These are phyloP conservation scores for Cacatua alba DNA, from an alignment of 2,113 vertebrate species.

Conservation along the genomic window DNA sequence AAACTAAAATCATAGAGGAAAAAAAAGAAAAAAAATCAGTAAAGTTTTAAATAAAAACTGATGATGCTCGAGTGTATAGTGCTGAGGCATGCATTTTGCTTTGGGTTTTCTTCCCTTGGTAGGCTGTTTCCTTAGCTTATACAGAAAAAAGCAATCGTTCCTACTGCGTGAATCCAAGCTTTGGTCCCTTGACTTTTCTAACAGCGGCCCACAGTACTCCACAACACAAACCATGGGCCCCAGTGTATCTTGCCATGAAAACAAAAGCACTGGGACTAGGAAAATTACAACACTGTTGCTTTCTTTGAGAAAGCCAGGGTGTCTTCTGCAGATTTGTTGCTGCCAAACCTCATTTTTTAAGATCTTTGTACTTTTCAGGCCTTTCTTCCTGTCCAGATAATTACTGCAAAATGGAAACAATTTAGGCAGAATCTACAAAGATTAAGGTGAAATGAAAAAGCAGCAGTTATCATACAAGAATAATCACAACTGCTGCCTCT, in stretches of 20 bases:
- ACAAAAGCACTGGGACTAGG: neutral
- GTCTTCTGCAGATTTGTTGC: neutral
- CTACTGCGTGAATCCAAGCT: conserved; percentile 4
- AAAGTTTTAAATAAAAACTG: neutral
- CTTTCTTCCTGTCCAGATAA: neutral
- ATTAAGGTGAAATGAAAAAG: conserved; percentile 37
- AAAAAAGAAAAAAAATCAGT: neutral
- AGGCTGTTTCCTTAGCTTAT: neutral
- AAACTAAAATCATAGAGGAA: conserved; percentile 50
- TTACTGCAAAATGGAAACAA: conserved; percentile 31
- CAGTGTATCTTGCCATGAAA: neutral
- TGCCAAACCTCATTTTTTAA: neutral
- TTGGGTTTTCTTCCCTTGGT: neutral
- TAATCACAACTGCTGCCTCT: neutral
- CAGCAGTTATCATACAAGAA: neutral
- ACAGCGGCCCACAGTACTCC: neutral
- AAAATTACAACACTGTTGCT: neutral
- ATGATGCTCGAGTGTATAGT: neutral
- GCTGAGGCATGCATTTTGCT: fast-evolving
- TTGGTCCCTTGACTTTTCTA: conserved; percentile 16
- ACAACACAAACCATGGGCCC: neutral
- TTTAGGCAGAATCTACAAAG: neutral
- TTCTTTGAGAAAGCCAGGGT: neutral
- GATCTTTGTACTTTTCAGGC: neutral
- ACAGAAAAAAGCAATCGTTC: neutral